phyloP scores from a whole-genome alignment of 2,797 vertebrate genomes.

The Sebastes umbrosus region DNA sequence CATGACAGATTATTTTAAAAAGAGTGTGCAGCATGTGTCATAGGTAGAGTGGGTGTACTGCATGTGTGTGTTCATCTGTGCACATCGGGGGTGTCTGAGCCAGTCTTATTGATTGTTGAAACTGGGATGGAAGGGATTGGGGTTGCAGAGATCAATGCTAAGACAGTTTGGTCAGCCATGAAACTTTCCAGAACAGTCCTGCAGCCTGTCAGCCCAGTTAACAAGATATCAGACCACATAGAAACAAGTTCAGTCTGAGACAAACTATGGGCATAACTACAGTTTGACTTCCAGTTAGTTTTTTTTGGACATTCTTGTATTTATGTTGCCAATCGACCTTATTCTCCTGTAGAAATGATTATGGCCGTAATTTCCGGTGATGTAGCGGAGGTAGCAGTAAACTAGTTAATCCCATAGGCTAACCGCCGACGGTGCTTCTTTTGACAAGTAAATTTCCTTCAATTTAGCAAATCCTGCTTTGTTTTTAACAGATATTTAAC shows the following conservation, averaged over 20 bases:
- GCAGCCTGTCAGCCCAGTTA: constrained; percentile 10
- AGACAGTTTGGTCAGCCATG: constrained; percentile 63
- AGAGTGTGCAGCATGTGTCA: constrained; percentile 11
- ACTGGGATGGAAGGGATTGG: constrained; percentile 22
- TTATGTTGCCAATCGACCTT: no score
- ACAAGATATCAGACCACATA: constrained; percentile 6
- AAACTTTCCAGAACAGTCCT: constrained; percentile 62
- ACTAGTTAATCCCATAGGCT: no score
- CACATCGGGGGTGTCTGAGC: constrained; percentile 15
- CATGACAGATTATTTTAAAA: constrained; percentile 44
- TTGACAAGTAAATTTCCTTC: no score
- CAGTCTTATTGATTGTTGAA: constrained; percentile 28
- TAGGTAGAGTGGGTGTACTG: constrained; percentile 19
- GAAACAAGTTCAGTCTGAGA: background rate
- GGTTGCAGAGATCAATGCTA: constrained; percentile 61
- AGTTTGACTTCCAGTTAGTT: background rate
- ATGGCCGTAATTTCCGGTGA: no score
- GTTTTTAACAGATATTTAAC: no score
- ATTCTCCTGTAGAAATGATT: no score
- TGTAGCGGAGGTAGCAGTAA: no score
- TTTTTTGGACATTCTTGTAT: background rate
- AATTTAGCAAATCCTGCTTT: no score
- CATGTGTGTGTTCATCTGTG: constrained; percentile 22
- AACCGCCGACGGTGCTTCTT: no score
- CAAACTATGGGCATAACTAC: background rate